phyloP scores from a whole-genome alignment of 2,888 invertebrate species.

The Masnerella sp. region DNA sequence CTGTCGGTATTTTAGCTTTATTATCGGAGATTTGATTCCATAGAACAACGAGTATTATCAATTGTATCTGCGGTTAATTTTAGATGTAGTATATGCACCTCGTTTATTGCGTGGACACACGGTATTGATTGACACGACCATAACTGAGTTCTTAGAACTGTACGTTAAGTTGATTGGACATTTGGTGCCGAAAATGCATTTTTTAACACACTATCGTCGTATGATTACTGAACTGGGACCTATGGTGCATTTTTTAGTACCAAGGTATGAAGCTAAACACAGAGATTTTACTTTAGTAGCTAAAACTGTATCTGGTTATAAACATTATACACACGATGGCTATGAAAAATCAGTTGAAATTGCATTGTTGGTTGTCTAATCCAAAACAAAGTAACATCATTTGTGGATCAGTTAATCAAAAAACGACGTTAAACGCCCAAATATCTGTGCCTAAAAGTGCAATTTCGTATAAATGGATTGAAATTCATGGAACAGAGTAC shows the following conservation, averaged over 20 bases:
- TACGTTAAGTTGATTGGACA: constrained; percentile 27
- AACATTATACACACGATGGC: constrained; percentile 12
- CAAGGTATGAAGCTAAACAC: constrained; percentile 42
- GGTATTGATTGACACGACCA: neutral
- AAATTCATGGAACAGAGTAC: constrained; percentile 9
- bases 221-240: constrained; percentile 28
- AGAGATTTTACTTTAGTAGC: constrained; percentile 17
- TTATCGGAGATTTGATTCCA: constrained; percentile 2
- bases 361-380: constrained; percentile 1
- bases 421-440: neutral
- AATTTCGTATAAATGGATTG: neutral
- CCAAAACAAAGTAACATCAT: neutral
- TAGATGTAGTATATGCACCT: constrained; percentile 27
- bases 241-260: constrained; percentile 1
- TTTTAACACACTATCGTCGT: constrained; percentile 25
- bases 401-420: neutral
- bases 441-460: neutral
- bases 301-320: constrained; percentile 1
- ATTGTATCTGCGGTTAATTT: constrained; percentile 31
- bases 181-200: constrained; percentile 38
- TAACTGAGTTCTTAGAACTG: constrained; percentile 22
- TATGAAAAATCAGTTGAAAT: neutral
- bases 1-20: constrained; percentile 6
- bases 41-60: constrained; percentile 7
- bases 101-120: neutral